These are phyloP conservation scores for Lacanobia oleracea DNA, from an alignment of 2,888 invertebrate species.

Conservation along the genomic window DNA sequence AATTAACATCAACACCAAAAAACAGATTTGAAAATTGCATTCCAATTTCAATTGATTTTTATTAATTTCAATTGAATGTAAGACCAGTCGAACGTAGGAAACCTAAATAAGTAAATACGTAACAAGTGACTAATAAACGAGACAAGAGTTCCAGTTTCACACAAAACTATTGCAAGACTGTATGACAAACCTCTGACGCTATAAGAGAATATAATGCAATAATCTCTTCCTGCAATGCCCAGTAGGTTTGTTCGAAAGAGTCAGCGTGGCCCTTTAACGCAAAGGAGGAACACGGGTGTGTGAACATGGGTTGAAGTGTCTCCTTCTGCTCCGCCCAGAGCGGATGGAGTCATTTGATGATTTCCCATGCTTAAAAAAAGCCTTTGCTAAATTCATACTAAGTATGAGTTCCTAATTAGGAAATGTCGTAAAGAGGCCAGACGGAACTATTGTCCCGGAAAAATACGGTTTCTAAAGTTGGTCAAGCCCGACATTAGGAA, in stretches of 20 bases:
- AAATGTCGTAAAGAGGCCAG: neutral
- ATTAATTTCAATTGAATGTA: slow-evolving; percentile 14
- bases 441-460: no score
- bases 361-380: no score
- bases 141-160: slow-evolving; percentile 37
- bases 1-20: neutral
- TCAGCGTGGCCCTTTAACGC: no score
- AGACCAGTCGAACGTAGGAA: slow-evolving; percentile 12
- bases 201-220: neutral
- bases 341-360: no score
- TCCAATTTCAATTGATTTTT: neutral
- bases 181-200: slow-evolving; percentile 29
- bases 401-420: neutral
- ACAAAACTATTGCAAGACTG: slow-evolving; percentile 38
- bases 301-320: no score
- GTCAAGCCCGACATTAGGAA: neutral
- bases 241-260: no score
- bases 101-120: slow-evolving; percentile 49
- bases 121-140: slow-evolving; percentile 47
- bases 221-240: neutral
- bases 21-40: slow-evolving; percentile 15
- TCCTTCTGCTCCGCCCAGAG: no score
- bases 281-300: no score
- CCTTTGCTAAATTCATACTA: no score
- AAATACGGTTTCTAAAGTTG: neutral